Percentiles rank a stretch among this genome's conserved stretches.
Conservation (phyloP, 2,113 vertebrate species). For the Ciconia maguari region DNA sequence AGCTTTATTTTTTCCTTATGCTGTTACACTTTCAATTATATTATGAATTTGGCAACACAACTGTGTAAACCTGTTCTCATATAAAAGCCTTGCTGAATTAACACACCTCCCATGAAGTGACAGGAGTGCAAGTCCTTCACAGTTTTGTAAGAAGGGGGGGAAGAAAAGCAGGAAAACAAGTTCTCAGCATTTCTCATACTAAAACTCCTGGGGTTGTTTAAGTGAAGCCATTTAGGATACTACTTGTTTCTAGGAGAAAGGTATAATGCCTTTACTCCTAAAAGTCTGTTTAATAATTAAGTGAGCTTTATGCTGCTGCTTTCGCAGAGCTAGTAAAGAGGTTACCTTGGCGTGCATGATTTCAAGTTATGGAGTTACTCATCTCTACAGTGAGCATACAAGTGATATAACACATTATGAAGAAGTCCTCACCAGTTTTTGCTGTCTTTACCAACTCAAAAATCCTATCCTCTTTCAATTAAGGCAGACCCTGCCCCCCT, state of each 20-base stretch:
- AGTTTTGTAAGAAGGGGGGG: rapidly evolving
- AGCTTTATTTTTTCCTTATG: neutral
- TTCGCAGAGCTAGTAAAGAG: neutral
- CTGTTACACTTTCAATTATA: neutral
- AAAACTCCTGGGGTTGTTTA: neutral
- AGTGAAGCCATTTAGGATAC: neutral
- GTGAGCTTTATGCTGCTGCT: neutral
- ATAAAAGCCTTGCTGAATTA: neutral
- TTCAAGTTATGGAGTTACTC: neutral
- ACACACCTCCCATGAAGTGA: neutral
- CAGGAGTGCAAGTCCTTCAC: neutral
- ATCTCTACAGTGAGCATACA: neutral
- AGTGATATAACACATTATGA: neutral
- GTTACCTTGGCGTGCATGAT: neutral
- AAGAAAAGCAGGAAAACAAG: neutral
- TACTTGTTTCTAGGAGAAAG: neutral
- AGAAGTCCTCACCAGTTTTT: neutral
- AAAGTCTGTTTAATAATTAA: neutral
- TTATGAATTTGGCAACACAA: neutral
- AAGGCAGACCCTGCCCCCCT: neutral
- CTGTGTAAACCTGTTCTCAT: neutral
- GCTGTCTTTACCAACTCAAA: neutral
- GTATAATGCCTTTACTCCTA: neutral
- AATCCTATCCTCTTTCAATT: neutral
- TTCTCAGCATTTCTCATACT: neutral